A percentile compares a stretch with the other conserved stretches of the same genome.
These are phyloP conservation scores for Syrmaticus mikado DNA, from an alignment of 2,113 vertebrate species.

Conservation along the genomic window DNA sequence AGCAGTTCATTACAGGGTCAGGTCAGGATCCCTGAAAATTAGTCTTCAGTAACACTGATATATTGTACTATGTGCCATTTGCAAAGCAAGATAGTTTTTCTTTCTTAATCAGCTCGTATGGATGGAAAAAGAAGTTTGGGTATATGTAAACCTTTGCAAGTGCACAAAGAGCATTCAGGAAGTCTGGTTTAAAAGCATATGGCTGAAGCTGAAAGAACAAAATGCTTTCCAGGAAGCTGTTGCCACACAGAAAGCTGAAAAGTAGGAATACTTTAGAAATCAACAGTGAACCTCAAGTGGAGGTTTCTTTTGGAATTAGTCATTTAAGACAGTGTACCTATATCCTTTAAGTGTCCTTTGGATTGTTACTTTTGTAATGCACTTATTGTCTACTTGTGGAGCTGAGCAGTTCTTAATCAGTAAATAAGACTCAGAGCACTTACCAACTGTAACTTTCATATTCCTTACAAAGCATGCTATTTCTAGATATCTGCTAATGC, in stretches of 20 bases:
- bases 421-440: not conserved
- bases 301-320: not conserved
- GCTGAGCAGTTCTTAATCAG: not conserved
- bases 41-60: not conserved
- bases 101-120: not conserved
- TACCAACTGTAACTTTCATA: not conserved
- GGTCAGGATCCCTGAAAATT: not conserved
- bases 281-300: not conserved
- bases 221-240: not conserved
- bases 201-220: not conserved
- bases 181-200: not conserved
- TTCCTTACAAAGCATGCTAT: slow-evolving; percentile 6
- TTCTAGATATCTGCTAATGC: slow-evolving; percentile 33
- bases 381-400: not conserved
- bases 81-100: not conserved
- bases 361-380: not conserved
- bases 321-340: not conserved
- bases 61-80: not conserved
- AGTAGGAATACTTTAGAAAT: not conserved
- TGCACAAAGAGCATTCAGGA: not conserved
- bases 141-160: not conserved
- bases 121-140: not conserved
- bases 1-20: not conserved
- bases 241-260: not conserved
- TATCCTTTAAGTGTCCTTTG: not conserved